Conservation (phyloP, 2,888 invertebrate genomes). For the Flexamia atlantica region DNA sequence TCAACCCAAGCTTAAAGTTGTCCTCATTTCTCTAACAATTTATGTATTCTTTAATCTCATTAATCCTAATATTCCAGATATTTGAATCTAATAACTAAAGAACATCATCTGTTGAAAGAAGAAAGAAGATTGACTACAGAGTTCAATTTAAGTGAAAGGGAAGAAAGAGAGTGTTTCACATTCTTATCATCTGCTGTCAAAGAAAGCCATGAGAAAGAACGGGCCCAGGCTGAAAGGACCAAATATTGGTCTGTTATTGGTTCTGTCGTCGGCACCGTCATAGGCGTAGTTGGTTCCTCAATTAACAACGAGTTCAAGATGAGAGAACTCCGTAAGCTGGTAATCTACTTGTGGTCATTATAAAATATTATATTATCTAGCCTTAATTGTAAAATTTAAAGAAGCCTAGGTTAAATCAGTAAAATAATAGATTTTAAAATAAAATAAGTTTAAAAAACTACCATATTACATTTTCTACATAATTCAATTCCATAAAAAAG, state of each 20-base stretch:
- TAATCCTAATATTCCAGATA: too few species aligned
- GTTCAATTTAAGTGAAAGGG: constrained; percentile 82
- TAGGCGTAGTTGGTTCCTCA: constrained; percentile 83
- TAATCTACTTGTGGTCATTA: too few species aligned
- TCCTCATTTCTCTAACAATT: too few species aligned
- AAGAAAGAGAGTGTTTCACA: constrained; percentile 87
- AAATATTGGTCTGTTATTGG: constrained; percentile 91
- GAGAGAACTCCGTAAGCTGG: constrained; percentile 81
- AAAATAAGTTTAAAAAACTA: too few species aligned
- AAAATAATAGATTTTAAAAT: too few species aligned
- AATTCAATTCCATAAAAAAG: too few species aligned
- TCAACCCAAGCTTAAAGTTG: too few species aligned
- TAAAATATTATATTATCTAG: too few species aligned
- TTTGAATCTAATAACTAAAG: constrained; percentile 77
- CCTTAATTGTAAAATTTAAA: too few species aligned
- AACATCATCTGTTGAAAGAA: constrained; percentile 78
- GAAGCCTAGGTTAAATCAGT: too few species aligned
- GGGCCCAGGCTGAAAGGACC: constrained; percentile 88
- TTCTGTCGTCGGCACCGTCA: constrained; percentile 81
- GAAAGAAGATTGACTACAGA: constrained; percentile 76
- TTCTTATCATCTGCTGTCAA: constrained; percentile 79
- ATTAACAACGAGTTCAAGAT: constrained; percentile 82
- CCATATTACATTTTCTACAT: too few species aligned
- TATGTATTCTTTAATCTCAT: too few species aligned
- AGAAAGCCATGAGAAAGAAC: constrained; percentile 89